These are phyloP conservation scores for Leguminivora glycinivorella DNA, from an alignment of 1,140 invertebrate species.

Conservation along the genomic window DNA sequence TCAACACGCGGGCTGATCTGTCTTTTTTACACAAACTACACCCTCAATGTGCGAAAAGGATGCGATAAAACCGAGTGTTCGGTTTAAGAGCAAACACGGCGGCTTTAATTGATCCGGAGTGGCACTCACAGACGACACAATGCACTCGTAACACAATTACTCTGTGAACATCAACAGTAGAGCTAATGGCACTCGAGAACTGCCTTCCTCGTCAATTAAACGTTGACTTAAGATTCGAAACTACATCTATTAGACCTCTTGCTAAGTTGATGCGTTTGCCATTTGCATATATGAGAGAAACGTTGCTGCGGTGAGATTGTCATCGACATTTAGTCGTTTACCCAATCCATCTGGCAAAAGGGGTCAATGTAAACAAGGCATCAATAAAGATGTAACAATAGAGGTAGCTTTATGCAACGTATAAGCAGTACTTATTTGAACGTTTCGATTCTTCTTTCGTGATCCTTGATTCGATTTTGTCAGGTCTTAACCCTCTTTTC, in stretches of 20 bases:
- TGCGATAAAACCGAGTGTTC: not conserved
- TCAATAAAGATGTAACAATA: not conserved
- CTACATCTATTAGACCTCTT: not conserved
- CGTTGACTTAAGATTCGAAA: conserved; percentile 9
- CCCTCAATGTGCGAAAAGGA: not conserved
- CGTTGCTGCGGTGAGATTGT: not conserved
- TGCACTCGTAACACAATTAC: conserved; percentile 2
- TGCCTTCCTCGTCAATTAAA: conserved; percentile 11
- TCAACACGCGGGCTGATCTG: not conserved
- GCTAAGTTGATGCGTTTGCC: conserved; percentile 1
- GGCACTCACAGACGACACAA: conserved; percentile 5
- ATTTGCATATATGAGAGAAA: not conserved
- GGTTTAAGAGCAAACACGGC: conserved; percentile 10
- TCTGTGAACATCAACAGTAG: not conserved
- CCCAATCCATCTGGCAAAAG: not conserved
- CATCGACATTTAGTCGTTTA: not conserved
- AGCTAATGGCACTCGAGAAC: conserved; percentile 1
- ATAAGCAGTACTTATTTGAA: not conserved
- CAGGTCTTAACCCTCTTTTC: not conserved
- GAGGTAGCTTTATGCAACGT: not conserved
- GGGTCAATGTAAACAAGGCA: not conserved
- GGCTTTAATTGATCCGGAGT: conserved; percentile 12
- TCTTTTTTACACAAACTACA: not conserved
- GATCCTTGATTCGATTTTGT: conserved; percentile 23
- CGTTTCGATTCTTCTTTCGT: not conserved